Percentiles rank a stretch among this genome's conserved stretches.
Conservation (phyloP, 2,113 vertebrate genomes). For the Falcunculus frontatus region DNA sequence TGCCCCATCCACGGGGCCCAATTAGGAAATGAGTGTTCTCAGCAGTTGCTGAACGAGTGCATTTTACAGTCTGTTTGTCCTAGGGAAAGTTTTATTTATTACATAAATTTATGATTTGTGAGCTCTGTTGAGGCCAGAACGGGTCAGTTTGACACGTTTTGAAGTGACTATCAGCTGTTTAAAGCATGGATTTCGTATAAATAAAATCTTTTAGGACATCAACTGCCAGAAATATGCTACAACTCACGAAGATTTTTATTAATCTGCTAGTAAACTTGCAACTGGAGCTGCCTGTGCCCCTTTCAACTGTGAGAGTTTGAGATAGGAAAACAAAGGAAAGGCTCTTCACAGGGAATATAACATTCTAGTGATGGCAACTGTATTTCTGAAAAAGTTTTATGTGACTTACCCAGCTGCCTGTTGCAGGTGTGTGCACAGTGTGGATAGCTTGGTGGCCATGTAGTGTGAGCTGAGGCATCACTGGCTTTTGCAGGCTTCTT, state of each 20-base stretch:
- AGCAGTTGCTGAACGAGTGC: neutral
- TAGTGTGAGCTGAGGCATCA: neutral
- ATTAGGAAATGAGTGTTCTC: neutral
- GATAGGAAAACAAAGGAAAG: neutral
- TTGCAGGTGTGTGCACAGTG: neutral
- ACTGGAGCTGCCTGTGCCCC: neutral
- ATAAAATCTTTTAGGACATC: neutral
- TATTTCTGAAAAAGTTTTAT: neutral
- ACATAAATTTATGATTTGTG: neutral
- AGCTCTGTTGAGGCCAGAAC: neutral
- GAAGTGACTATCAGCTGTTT: neutral
- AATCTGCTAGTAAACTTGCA: neutral
- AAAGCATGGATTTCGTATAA: neutral
- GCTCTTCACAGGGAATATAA: neutral
- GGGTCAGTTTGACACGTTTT: neutral
- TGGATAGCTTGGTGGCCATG: rapidly evolving
- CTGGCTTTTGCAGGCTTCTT: neutral
- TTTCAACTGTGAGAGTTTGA: neutral
- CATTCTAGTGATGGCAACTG: neutral
- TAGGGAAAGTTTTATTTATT: neutral
- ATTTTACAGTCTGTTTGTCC: neutral
- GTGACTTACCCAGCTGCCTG: neutral
- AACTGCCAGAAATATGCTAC: neutral
- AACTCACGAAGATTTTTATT: neutral
- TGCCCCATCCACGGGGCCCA: neutral